A percentile compares a stretch with the other conserved stretches of the same genome.
Evolutionary conservation across 2,888 invertebrate genomes (phyloP).

Genomic region (Plebejus melissa): DNA sequence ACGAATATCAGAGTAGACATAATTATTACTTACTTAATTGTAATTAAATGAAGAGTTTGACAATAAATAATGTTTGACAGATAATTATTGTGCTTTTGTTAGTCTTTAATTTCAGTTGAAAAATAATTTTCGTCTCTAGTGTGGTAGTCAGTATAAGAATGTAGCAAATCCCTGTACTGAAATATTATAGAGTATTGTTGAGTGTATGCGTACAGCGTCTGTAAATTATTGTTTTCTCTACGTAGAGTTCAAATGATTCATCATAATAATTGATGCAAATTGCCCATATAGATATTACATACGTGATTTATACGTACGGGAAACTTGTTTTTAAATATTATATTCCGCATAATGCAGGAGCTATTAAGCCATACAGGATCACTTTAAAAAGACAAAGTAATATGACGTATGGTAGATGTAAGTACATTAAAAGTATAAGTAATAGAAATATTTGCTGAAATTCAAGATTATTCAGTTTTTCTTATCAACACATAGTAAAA

Average conservation of each 20-base stretch:
- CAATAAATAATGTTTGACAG: no score
- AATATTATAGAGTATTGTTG: background rate
- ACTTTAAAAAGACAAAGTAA: background rate
- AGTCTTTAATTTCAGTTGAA: no score
- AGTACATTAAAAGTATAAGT: background rate
- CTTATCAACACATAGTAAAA: no score
- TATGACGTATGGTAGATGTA: background rate
- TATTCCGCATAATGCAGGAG: background rate
- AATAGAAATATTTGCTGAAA: background rate
- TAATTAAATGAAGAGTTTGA: no score
- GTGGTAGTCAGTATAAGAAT: no score
- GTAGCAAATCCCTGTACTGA: no score
- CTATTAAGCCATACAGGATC: background rate
- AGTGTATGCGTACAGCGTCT: background rate
- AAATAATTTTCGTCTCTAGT: no score
- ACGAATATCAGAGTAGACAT: no score
- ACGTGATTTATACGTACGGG: background rate
- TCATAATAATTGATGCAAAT: slow-evolving; percentile 20
- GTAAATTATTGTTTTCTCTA: background rate
- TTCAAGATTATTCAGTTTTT: background rate
- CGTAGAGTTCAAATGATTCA: slow-evolving; percentile 19
- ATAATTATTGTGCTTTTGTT: no score
- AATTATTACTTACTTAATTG: no score
- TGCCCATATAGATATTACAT: slow-evolving; percentile 4
- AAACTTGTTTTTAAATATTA: slow-evolving; percentile 17